Evolutionary conservation across 2,797 vertebrate species (phyloP), one percentile per base, ranked within the genome.

Genomic region (Ateles fusciceps): DNA sequence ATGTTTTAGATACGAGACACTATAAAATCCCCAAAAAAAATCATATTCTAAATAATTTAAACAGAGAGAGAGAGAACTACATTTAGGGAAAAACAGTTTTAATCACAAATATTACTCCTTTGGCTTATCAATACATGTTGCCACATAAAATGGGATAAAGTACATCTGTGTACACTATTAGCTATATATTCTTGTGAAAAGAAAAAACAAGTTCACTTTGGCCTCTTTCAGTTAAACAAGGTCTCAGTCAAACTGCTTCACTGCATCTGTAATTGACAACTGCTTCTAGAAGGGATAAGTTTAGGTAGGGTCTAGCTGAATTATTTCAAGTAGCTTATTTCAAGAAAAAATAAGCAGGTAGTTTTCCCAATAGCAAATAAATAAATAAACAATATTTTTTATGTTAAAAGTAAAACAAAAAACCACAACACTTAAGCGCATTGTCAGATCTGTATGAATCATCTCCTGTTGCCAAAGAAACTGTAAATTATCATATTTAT

Each of bases 401-500:
- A 50, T 50, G 15, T 50, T 79, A 12, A n/a, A 79, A 17, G 0
- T 80, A 46, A 50, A 64, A 50, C 26, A 33, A 72, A 39, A 48
- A 83, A 22, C 83, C 85, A 57, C 10, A 83, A 85, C n/a, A 90
- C 88, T 85, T 71, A 92, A 91, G 84, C 17, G n/a, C 13, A 72
- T 22, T 74, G 39, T 94, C 80, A 71, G 21, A 80, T 89, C 59
- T 87, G 9, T 78, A 48, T 87, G 72, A 96, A 33, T 85, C 86
- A 94, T 24, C 83, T 79, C 61, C 30, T 89, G 33, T 68, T 97
- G 46, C 55, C 76, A 96, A 85, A 89, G 59, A 46, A 93, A 88
- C n/a, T 84, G 5, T 28, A 92, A 36, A 96, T 79, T 75, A 61
- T 55, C 42, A 42, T 91, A 17, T 71, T 68, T 48, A 28, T 85